Evolutionary conservation across 2,113 vertebrate genomes (phyloP), one percentile per base, ranked within the genome.

Genomic region (Lynx canadensis): DNA sequence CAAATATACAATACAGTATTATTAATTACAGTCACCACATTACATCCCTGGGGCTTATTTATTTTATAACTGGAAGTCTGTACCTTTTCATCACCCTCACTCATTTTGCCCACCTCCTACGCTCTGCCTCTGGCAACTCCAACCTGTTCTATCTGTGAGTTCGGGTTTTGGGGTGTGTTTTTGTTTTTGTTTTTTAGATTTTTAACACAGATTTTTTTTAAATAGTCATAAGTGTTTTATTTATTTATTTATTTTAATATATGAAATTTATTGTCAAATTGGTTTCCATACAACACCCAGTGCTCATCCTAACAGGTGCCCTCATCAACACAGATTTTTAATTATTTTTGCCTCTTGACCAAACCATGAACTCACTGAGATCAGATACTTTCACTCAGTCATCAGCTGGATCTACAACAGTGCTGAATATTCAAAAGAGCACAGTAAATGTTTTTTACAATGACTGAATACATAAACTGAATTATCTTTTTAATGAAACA

Each of bases 381-480:
- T 81, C 33, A 93, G 8, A 50, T 80, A 91, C 36, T 69, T 96
- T 88, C 76, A 92, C 1, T 96, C 41, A 95, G 21, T 84, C 57
- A 80, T 60, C 21, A 86, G 33, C 21, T 88, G 25, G 38, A 73
- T n/a, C 68, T 89, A 74, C 16, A 29, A 71, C 1, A 91, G 45
- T 74, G 48, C 41, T 96, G 69, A 83, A 88, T 84, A 92, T 65
- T 96, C 60, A 89, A 3, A 63, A 89, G 18, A 79, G 29, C 25
- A 92, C 15, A 89, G 27, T 68, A 65, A 81, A 81, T 94, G 57
- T 41, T 57, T 66, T 95, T 88, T 93, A 12, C 31, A 86, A 86
- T 92, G 66, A 93, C 33, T 69, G 21, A 90, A 71, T 81, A 82
- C 94, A 89, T 84, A 96, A 96, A 66, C 60, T 79, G 16, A 83